Conservation (phyloP, 2,888 invertebrate genomes). For the Dolomedes plantarius region DNA sequence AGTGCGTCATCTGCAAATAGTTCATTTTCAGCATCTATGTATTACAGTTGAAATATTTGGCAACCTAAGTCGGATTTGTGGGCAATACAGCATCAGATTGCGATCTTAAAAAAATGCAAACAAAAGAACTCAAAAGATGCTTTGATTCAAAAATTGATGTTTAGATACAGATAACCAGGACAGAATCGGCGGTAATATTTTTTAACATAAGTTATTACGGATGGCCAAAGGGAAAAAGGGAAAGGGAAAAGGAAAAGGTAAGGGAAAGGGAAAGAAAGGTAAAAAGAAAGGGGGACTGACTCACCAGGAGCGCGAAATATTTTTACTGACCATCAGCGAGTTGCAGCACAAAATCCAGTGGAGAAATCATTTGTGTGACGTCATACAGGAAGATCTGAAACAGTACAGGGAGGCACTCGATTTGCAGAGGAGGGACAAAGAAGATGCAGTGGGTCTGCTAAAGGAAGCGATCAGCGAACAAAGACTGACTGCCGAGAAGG, state of each 20-base stretch:
- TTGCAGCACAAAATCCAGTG: slow-evolving; percentile 30
- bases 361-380: slow-evolving; percentile 15
- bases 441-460: not conserved
- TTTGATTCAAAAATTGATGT: too few relatives aligned
- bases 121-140: too few relatives aligned
- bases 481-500: not conserved
- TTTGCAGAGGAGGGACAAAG: slow-evolving; percentile 12
- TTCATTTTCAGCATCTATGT: too few relatives aligned
- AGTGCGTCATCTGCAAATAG: too few relatives aligned
- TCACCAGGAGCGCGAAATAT: slow-evolving; percentile 8
- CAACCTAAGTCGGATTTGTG: too few relatives aligned
- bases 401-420: not conserved
- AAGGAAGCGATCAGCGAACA: slow-evolving; percentile 25
- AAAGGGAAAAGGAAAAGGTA: not conserved
- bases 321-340: not conserved
- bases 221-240: slow-evolving; percentile 9
- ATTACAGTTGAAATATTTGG: too few relatives aligned
- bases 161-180: too few relatives aligned
- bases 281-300: slow-evolving; percentile 6
- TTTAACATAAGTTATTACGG: too few relatives aligned
- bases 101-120: too few relatives aligned
- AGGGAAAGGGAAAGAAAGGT: not conserved
- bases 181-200: too few relatives aligned
- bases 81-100: too few relatives aligned
- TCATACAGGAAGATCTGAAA: slow-evolving; percentile 27